Evolutionary conservation across 1,140 invertebrate genomes (phyloP).

Genomic region (Caenorhabditis latens): DNA sequence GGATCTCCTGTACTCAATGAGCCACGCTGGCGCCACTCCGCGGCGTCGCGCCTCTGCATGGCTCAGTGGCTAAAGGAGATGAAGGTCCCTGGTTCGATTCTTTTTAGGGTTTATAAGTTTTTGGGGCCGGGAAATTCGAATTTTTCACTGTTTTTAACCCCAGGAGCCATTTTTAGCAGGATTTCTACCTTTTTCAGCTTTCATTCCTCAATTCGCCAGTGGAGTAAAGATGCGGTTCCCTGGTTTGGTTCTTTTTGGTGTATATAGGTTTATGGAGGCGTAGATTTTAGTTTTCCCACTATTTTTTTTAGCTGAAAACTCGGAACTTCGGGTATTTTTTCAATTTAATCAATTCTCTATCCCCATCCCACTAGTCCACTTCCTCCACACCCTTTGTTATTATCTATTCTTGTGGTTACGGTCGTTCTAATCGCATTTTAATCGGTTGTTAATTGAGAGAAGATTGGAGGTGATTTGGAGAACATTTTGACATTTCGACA

Average conservation of each 20-base stretch:
- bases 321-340: too few relatives aligned
- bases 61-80: neutral
- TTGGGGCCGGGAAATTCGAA: neutral
- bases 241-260: neutral
- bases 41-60: neutral
- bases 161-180: neutral
- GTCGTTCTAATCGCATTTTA: neutral
- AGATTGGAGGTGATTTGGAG: neutral
- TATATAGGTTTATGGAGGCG: too few relatives aligned
- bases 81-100: neutral
- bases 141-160: neutral
- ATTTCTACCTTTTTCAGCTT: neutral
- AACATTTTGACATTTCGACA: neutral
- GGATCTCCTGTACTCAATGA: neutral
- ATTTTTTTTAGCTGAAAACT: too few relatives aligned
- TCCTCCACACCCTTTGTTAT: too few relatives aligned
- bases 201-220: neutral
- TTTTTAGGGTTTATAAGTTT: neutral
- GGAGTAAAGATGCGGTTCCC: neutral
- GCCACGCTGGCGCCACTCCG: neutral
- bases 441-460: slow-evolving; percentile 3
- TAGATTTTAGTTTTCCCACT: too few relatives aligned
- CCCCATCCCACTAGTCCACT: too few relatives aligned
- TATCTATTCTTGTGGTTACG: too few relatives aligned
- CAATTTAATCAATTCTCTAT: too few relatives aligned